Evolutionary conservation across 2,888 invertebrate species (phyloP).

Genomic region (Tigriopus californicus): DNA sequence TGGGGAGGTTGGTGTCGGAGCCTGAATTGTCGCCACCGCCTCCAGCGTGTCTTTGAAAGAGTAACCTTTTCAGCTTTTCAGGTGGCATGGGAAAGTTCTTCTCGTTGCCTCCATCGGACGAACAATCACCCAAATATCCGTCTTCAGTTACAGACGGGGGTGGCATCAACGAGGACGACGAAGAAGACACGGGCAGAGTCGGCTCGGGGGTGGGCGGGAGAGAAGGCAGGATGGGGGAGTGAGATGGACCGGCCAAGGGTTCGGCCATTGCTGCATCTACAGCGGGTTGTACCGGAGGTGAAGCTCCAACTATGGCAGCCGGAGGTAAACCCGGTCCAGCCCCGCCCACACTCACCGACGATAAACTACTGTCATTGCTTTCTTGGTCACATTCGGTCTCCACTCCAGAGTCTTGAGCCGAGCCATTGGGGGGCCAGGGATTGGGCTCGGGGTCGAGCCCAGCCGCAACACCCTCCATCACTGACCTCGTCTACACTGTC

Average conservation of each 20-base stretch:
- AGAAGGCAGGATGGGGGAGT: background rate
- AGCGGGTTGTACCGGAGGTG: background rate
- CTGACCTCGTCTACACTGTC: too few relatives aligned
- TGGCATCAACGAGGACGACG: background rate
- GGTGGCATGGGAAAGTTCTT: constrained; percentile 15
- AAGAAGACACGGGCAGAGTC: background rate
- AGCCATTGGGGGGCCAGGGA: background rate
- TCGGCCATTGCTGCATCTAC: background rate
- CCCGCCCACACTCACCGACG: background rate
- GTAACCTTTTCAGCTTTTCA: background rate
- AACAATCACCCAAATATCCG: constrained; percentile 8
- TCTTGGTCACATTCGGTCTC: constrained; percentile 44
- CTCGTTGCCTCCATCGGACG: constrained; percentile 14
- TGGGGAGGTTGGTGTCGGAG: background rate
- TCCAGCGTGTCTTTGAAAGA: too few relatives aligned
- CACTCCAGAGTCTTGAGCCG: constrained; percentile 41
- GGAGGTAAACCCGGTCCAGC: background rate
- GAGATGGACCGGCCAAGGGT: background rate
- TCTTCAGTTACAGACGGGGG: background rate
- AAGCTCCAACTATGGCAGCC: background rate
- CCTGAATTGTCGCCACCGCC: background rate
- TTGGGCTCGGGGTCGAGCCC: too few relatives aligned
- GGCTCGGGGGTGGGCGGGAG: constrained; percentile 1
- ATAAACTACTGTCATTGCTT: constrained; percentile 36
- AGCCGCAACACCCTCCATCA: too few relatives aligned